Evolutionary conservation across 2,113 vertebrate species (phyloP).

Genomic region (Sebastes fasciatus): DNA sequence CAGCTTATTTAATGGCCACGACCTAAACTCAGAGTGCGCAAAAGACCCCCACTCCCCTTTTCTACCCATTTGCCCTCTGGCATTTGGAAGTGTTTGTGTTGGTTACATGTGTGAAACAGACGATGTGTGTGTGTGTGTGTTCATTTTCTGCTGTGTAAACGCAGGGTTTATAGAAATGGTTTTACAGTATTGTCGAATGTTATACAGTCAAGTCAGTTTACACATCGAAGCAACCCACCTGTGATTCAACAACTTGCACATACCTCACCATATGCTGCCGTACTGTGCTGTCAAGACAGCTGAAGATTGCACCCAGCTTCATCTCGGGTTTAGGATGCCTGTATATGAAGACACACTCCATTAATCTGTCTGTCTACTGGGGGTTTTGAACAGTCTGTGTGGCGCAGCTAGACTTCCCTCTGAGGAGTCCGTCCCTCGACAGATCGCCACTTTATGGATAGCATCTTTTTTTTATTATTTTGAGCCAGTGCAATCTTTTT

Average conservation of each 20-base stretch:
- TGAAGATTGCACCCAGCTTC: constrained; percentile 55
- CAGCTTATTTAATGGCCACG: constrained; percentile 82
- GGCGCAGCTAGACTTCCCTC: constrained; percentile 55
- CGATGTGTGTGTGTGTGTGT: background rate
- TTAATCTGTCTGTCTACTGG: constrained; percentile 57
- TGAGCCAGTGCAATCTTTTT: constrained; percentile 68
- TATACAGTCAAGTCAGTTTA: constrained; percentile 1
- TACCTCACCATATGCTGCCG: constrained; percentile 17
- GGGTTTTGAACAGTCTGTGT: constrained; percentile 63
- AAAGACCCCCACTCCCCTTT: constrained; percentile 60
- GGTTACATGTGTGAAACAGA: constrained; percentile 31
- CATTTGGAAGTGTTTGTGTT: constrained; percentile 56
- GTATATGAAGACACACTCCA: constrained; percentile 56
- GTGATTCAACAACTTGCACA: constrained; percentile 8
- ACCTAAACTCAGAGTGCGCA: constrained; percentile 70
- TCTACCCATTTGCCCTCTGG: constrained; percentile 68
- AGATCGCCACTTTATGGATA: constrained; percentile 71
- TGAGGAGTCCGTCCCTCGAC: constrained; percentile 72
- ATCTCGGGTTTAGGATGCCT: constrained; percentile 51
- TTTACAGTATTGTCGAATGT: constrained; percentile 9
- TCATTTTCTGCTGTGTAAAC: background rate
- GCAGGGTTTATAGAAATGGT: background rate
- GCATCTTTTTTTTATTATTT: constrained; percentile 77
- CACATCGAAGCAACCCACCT: constrained; percentile 13
- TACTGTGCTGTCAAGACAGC: constrained; percentile 18